Evolutionary conservation across 1,140 invertebrate genomes (phyloP).

Genomic region (Drusus annulatus): DNA sequence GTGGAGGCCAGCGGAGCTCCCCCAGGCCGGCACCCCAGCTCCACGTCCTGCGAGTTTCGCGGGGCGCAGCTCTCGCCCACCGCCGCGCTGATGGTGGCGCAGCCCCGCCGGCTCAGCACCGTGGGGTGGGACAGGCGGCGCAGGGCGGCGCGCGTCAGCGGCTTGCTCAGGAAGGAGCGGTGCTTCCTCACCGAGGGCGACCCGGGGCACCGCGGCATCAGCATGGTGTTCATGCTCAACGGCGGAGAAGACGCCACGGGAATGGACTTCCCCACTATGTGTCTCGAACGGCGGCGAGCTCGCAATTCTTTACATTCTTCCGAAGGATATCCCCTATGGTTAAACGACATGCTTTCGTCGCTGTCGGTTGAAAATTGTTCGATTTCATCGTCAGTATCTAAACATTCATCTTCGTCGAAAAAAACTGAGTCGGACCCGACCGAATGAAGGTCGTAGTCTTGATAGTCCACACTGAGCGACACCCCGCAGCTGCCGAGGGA

Average conservation of each 20-base stretch:
- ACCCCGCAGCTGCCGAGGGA: constrained; percentile 83
- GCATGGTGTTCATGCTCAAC: constrained; percentile 37
- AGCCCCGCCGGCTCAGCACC: constrained; percentile 48
- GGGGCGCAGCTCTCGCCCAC: constrained; percentile 41
- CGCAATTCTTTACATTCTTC: constrained; percentile 52
- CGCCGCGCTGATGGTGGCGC: constrained; percentile 55
- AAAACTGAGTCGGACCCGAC: constrained; percentile 84
- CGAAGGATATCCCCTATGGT: constrained; percentile 40
- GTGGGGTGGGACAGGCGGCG: constrained; percentile 56
- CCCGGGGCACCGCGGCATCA: constrained; percentile 44
- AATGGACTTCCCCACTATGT: constrained; percentile 56
- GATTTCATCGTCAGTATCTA: constrained; percentile 84
- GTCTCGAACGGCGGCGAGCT: constrained; percentile 51
- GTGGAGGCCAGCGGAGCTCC: background rate
- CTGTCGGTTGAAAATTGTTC: constrained; percentile 86
- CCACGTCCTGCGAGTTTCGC: constrained; percentile 49
- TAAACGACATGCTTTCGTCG: constrained; percentile 69
- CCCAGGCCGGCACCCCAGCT: constrained; percentile 47
- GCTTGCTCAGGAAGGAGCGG: constrained; percentile 53
- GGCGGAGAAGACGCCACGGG: constrained; percentile 54
- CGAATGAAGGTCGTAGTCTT: constrained; percentile 75
- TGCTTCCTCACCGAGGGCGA: constrained; percentile 50
- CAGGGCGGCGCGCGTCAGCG: constrained; percentile 50
- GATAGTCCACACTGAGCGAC: constrained; percentile 77
- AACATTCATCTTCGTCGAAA: constrained; percentile 74